Conservation (phyloP, 1,140 invertebrate species). For the Philaenus spumarius region DNA sequence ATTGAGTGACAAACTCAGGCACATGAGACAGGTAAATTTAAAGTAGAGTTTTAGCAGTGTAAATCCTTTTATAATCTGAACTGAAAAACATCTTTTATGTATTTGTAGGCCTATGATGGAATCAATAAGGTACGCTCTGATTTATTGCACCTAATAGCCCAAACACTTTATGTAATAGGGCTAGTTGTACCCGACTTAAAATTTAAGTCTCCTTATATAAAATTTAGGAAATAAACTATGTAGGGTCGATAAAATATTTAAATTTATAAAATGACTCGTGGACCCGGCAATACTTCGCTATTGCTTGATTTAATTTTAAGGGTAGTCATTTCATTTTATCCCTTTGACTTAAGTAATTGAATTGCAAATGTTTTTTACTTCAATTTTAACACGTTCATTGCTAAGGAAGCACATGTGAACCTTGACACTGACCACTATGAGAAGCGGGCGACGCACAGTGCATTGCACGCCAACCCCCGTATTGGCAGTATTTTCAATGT, state of each 20-base stretch:
- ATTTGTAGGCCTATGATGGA: background rate
- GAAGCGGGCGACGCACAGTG: no score
- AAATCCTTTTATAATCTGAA: background rate
- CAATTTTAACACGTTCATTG: no score
- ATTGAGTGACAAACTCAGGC: slow-evolving; percentile 55
- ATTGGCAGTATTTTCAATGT: no score
- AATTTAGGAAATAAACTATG: background rate
- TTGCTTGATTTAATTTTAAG: no score
- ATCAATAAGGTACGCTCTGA: background rate
- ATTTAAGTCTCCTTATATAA: background rate
- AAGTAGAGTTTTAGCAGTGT: background rate
- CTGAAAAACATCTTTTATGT: background rate
- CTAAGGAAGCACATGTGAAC: no score
- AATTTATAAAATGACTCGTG: no score
- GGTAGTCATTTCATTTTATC: no score
- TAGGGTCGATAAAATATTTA: background rate
- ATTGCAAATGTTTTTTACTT: no score
- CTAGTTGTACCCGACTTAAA: background rate
- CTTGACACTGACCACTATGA: no score
- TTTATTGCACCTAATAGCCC: background rate
- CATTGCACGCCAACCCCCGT: no score
- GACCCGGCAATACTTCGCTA: no score
- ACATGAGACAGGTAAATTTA: slow-evolving; percentile 50
- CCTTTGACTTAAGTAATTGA: no score
- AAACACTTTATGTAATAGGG: background rate